Evolutionary conservation across 2,888 invertebrate genomes (phyloP).

Genomic region (Eupelmus urozonus): DNA sequence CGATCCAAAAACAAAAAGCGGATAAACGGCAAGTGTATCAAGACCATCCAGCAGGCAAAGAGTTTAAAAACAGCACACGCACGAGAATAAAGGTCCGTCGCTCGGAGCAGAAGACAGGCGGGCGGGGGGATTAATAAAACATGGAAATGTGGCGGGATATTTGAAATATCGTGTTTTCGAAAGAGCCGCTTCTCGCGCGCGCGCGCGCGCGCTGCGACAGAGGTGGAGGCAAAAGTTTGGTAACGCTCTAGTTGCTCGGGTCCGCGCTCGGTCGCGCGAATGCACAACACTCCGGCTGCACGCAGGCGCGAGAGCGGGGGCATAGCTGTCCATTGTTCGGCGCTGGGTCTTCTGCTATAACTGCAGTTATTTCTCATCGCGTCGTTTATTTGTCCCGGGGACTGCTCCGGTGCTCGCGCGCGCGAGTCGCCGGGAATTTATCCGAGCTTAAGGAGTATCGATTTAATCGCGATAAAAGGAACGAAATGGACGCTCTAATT

Average conservation of each 20-base stretch:
- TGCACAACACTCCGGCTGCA: constrained; percentile 21
- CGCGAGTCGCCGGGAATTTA: constrained; percentile 52
- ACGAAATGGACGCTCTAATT: constrained; percentile 67
- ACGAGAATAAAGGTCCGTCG: too few species aligned
- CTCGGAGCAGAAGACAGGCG: too few species aligned
- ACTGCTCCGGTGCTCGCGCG: neutral
- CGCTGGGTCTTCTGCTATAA: constrained; percentile 56
- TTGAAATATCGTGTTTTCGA: constrained; percentile 56
- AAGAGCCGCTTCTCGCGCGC: too few species aligned
- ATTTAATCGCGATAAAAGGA: constrained; percentile 75
- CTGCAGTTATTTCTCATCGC: constrained; percentile 58
- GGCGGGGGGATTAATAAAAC: constrained; percentile 50
- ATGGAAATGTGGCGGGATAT: constrained; percentile 39
- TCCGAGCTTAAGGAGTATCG: constrained; percentile 67
- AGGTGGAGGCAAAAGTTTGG: constrained; percentile 35
- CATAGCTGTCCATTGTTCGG: constrained; percentile 52
- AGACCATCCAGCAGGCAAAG: neutral
- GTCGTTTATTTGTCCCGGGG: constrained; percentile 54
- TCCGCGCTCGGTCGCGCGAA: constrained; percentile 2
- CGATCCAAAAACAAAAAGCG: too few species aligned
- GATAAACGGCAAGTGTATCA: too few species aligned
- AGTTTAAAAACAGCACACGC: too few species aligned
- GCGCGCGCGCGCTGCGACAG: neutral
- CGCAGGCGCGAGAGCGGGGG: neutral
- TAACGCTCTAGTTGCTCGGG: neutral